Evolutionary conservation across 2,888 invertebrate species (phyloP).

Genomic region (Schrankia costaestrigalis): DNA sequence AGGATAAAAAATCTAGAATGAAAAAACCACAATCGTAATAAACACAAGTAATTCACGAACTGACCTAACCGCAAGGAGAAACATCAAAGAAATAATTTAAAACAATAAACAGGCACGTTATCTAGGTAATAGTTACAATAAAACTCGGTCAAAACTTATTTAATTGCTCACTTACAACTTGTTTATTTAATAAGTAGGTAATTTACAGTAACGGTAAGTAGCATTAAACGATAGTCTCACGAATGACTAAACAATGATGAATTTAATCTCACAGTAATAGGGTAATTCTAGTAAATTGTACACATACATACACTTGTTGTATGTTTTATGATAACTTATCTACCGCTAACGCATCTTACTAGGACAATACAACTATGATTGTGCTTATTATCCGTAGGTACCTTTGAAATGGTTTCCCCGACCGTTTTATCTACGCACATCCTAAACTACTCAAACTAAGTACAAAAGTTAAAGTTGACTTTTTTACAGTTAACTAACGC

Average conservation of each 20-base stretch:
- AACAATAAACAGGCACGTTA: slow-evolving; percentile 20
- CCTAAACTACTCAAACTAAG: too few species aligned
- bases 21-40: too few species aligned
- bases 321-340: slow-evolving; percentile 34
- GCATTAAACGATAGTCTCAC: slow-evolving; percentile 41
- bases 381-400: too few species aligned
- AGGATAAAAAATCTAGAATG: too few species aligned
- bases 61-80: slow-evolving; percentile 19
- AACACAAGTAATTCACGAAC: slow-evolving; percentile 8
- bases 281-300: slow-evolving; percentile 16
- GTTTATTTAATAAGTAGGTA: slow-evolving; percentile 22
- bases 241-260: slow-evolving; percentile 44
- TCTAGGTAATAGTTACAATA: slow-evolving; percentile 27
- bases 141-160: slow-evolving; percentile 8
- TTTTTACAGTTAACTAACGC: too few species aligned
- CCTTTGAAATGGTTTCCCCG: too few species aligned
- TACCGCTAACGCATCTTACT: slow-evolving; percentile 17
- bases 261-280: slow-evolving; percentile 41
- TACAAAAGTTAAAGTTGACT: too few species aligned
- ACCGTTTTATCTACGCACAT: too few species aligned
- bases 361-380: not conserved
- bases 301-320: slow-evolving; percentile 31
- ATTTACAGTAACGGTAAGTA: slow-evolving; percentile 40
- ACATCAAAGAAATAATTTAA: slow-evolving; percentile 20
- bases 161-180: slow-evolving; percentile 14